Percentiles rank a stretch among this genome's conserved stretches.
Conservation (phyloP, 2,113 vertebrate species). For the Donacobius atricapilla region DNA sequence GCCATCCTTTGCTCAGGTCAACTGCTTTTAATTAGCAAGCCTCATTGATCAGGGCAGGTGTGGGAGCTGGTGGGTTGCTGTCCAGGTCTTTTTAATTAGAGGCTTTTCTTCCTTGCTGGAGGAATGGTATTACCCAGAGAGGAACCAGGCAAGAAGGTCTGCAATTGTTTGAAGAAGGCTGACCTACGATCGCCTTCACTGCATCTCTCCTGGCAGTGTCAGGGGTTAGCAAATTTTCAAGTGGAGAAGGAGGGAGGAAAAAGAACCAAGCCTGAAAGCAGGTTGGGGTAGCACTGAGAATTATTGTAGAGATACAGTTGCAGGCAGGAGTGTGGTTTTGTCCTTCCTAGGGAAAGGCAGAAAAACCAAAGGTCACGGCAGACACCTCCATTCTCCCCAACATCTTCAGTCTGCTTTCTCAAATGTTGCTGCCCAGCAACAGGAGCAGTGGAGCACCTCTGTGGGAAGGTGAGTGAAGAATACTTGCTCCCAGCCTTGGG, state of each 20-base stretch:
- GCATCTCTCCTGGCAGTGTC: conserved; percentile 24
- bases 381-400: not conserved
- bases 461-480: not conserved
- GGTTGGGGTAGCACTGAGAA: not conserved
- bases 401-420: not conserved
- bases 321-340: not conserved
- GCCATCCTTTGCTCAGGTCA: conserved; percentile 47
- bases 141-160: conserved; percentile 7
- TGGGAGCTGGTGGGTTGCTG: conserved; percentile 46
- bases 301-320: not conserved
- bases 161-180: conserved; percentile 12
- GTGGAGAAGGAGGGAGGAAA: not conserved
- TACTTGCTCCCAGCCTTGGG: not conserved
- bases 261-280: not conserved
- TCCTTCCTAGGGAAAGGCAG: not conserved
- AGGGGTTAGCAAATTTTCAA: not conserved
- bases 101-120: conserved; percentile 7
- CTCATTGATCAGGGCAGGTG: conserved; percentile 51
- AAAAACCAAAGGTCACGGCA: not conserved
- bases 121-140: not conserved
- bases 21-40: conserved; percentile 66
- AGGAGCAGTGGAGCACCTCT: not conserved
- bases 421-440: not conserved
- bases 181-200: not conserved
- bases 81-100: conserved; percentile 45